phyloP scores from a whole-genome alignment of 2,888 invertebrate species.

The Papilio gigon region DNA sequence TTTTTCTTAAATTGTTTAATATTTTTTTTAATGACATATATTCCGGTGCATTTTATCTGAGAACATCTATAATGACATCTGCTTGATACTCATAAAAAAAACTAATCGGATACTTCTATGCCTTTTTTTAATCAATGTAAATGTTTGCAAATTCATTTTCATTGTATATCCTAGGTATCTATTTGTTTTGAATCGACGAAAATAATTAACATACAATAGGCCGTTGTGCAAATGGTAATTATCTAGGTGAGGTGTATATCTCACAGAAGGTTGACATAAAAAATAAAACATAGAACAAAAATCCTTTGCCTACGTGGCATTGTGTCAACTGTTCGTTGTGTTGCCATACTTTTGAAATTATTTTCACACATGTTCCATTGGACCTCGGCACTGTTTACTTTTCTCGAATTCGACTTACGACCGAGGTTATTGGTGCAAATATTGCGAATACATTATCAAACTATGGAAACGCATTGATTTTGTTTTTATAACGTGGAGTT shows the following conservation, averaged over 20 bases:
- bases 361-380: not conserved
- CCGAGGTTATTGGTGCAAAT: not conserved
- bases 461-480: too few relatives aligned
- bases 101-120: not conserved
- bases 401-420: not conserved
- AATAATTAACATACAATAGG: constrained; percentile 31
- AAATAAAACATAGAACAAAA: not conserved
- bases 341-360: too few relatives aligned
- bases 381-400: not conserved
- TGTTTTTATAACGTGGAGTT: too few relatives aligned
- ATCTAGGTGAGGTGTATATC: not conserved
- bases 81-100: not conserved
- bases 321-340: too few relatives aligned
- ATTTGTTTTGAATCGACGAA: not conserved
- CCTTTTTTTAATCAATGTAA: not conserved
- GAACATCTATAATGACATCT: too few relatives aligned
- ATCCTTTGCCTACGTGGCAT: too few relatives aligned
- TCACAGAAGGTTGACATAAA: not conserved
- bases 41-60: too few relatives aligned
- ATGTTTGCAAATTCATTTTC: not conserved
- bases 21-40: too few relatives aligned
- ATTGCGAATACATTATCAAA: not conserved
- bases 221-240: constrained; percentile 1
- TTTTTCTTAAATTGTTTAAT: too few relatives aligned
- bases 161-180: not conserved